phyloP scores from a whole-genome alignment of 2,113 vertebrate genomes.

The Corythaeola cristata region DNA sequence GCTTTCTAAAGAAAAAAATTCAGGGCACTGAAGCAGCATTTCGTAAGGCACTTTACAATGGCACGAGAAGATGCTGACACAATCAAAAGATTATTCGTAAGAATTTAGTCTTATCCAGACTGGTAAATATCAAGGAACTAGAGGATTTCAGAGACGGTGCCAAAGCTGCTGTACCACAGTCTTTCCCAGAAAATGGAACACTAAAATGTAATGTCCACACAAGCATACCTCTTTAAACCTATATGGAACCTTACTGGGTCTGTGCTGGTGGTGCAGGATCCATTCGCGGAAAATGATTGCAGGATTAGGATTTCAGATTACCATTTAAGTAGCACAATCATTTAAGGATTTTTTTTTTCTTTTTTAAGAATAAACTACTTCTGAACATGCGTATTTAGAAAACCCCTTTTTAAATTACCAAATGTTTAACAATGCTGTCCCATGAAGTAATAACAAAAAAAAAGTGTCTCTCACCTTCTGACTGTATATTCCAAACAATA shows the following conservation, averaged over 20 bases:
- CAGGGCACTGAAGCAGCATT: not conserved
- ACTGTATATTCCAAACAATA: slow-evolving; percentile 90
- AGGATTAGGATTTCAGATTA: not conserved
- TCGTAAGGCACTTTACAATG: not conserved
- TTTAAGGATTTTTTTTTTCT: not conserved
- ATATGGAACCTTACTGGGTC: not conserved
- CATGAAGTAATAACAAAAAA: not conserved
- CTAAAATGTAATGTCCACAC: not conserved
- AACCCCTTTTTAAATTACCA: not conserved
- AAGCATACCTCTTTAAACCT: not conserved
- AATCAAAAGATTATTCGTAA: not conserved
- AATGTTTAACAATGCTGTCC: not conserved
- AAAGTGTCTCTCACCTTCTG: slow-evolving; percentile 77
- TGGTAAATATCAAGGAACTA: not conserved
- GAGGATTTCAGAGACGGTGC: not conserved
- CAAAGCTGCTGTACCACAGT: not conserved
- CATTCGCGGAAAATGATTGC: not conserved
- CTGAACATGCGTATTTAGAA: not conserved
- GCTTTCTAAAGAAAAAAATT: not conserved
- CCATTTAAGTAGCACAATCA: rapidly evolving
- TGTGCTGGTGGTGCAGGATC: not conserved
- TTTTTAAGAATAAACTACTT: not conserved
- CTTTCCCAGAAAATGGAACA: not conserved
- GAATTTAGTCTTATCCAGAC: not conserved
- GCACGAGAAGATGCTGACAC: not conserved